A percentile compares a stretch with the other conserved stretches of the same genome.
Evolutionary conservation across 2,113 vertebrate species (phyloP).

Genomic region (Picathartes gymnocephalus): DNA sequence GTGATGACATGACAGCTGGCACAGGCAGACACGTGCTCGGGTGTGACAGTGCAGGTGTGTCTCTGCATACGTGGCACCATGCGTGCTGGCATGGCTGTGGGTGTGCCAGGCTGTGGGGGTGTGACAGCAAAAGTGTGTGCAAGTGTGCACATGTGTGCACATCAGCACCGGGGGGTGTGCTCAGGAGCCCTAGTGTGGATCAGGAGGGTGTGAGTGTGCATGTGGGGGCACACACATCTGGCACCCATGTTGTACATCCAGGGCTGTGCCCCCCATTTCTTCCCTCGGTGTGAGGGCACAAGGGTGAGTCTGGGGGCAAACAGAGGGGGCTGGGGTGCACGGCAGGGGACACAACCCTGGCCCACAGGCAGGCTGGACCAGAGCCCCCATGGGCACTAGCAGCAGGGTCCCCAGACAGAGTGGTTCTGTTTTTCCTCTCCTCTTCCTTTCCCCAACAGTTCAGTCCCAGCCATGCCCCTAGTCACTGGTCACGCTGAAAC

Average conservation of each 20-base stretch:
- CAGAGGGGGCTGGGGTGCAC: accelerated
- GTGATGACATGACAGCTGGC: accelerated
- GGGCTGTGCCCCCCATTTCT: accelerated
- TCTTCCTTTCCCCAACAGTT: not conserved
- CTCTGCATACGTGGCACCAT: accelerated
- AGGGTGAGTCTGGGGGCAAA: not conserved
- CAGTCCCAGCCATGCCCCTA: not conserved
- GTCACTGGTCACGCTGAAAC: not conserved
- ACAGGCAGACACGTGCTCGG: accelerated
- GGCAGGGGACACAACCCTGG: accelerated
- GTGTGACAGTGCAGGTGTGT: not conserved
- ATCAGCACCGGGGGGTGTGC: accelerated
- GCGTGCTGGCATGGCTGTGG: not conserved
- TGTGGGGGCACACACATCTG: not conserved
- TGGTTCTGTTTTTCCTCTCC: not conserved
- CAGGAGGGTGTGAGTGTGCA: accelerated
- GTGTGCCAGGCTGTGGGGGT: not conserved
- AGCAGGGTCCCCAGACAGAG: not conserved
- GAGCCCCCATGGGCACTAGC: not conserved
- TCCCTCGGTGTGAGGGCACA: not conserved
- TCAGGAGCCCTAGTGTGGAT: not conserved
- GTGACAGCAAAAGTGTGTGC: accelerated
- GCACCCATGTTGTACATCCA: accelerated
- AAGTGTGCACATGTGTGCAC: accelerated
- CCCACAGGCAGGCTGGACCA: accelerated